Percentiles rank a stretch among this genome's conserved stretches.
These are phyloP conservation scores for Sipunculus nudus DNA, from an alignment of 2,888 invertebrate species.

Conservation along the genomic window DNA sequence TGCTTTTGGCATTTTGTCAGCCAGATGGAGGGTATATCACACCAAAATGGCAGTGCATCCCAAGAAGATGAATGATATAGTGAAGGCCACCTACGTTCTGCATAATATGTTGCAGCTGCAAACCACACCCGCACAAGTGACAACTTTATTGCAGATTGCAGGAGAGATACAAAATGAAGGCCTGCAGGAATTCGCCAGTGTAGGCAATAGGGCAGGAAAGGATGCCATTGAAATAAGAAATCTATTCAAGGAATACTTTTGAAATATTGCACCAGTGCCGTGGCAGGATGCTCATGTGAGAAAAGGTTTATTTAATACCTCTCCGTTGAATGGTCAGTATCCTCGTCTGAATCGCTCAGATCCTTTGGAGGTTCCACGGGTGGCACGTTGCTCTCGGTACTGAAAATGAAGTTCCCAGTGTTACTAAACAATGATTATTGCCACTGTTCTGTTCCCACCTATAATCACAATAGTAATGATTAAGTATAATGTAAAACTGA, in stretches of 20 bases:
- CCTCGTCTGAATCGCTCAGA: neutral
- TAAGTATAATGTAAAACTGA: no score
- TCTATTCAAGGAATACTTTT: no score
- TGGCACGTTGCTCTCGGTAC: neutral
- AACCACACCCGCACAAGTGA: conserved; percentile 5
- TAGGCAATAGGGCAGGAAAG: no score
- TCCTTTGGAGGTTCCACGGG: neutral
- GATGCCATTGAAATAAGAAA: no score
- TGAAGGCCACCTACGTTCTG: conserved; percentile 4
- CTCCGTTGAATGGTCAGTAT: neutral
- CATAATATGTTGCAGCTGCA: conserved; percentile 8
- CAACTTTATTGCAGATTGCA: neutral
- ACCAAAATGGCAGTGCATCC: conserved; percentile 7
- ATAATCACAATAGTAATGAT: no score
- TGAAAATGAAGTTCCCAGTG: neutral
- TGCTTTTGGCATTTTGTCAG: conserved; percentile 21
- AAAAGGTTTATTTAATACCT: no score
- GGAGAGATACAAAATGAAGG: neutral
- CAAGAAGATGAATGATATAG: neutral
- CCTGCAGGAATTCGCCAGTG: no score
- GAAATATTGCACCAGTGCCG: no score
- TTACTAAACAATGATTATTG: neutral
- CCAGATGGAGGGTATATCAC: conserved; percentile 7
- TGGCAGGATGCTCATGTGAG: no score
- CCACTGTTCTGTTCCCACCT: no score